Evolutionary conservation across 30 jellyfish, hydroid and myxozoan species (phyloP).

Genomic region (Morbakka virulenta): DNA sequence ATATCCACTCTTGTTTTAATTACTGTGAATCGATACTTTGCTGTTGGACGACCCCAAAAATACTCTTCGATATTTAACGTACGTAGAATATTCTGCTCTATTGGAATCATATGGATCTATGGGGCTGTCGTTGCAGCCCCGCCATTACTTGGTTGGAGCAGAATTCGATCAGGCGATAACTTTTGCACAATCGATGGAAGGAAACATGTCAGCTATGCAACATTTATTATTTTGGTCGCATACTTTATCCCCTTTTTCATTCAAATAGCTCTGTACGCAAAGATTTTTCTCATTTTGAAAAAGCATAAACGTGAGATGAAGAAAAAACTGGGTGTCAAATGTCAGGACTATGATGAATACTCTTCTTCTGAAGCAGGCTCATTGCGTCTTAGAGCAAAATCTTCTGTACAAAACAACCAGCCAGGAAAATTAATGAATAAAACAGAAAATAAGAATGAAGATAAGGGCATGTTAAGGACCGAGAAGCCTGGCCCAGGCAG

Average conservation of each 20-base stretch:
- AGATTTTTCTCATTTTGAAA: constrained; percentile 58
- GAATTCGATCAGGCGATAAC: constrained; percentile 73
- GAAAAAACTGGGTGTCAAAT: not conserved
- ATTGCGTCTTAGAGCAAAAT: not conserved
- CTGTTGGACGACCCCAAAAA: constrained; percentile 72
- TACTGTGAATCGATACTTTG: constrained; percentile 81
- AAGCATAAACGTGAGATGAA: constrained; percentile 68
- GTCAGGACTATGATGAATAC: not conserved
- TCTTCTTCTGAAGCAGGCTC: not conserved
- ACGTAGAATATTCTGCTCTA: constrained; percentile 50
- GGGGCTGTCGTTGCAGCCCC: constrained; percentile 51
- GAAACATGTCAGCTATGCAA: constrained; percentile 58
- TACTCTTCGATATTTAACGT: constrained; percentile 56
- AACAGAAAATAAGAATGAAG: not conserved
- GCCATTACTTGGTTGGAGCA: constrained; percentile 96
- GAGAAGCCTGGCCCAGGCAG: not conserved
- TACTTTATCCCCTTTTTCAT: constrained; percentile 71
- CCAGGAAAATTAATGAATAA: not conserved
- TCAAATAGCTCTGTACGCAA: constrained; percentile 52
- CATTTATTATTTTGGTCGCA: constrained; percentile 41
- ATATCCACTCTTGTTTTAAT: constrained; percentile 89
- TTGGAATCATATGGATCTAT: constrained; percentile 63
- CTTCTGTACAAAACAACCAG: not conserved
- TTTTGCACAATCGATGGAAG: constrained; percentile 93
- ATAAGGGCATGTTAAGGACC: not conserved